phyloP scores from a whole-genome alignment of 92 coral and sea anemone genomes.

The Siderastrea radians region DNA sequence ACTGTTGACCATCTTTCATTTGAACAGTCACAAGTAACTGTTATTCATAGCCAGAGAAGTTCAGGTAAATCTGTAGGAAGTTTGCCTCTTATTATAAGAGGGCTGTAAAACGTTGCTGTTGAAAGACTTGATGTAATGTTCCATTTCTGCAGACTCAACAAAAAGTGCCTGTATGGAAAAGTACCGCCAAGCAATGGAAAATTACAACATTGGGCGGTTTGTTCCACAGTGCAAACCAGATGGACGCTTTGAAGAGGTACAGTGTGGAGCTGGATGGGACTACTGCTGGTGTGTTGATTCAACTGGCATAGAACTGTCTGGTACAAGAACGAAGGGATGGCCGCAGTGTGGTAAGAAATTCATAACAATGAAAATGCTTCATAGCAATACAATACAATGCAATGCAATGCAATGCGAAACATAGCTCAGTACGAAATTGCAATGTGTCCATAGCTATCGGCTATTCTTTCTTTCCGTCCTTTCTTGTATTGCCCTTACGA shows the following conservation, averaged over 20 bases:
- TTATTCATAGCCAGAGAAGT: too few relatives aligned
- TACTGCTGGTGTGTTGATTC: constrained; percentile 96
- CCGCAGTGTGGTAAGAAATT: constrained; percentile 86
- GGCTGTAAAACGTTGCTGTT: neutral
- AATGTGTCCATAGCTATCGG: too few relatives aligned
- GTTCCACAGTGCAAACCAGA: constrained; percentile 89
- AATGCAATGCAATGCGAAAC: too few relatives aligned
- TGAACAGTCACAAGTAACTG: too few relatives aligned
- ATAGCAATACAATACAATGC: neutral
- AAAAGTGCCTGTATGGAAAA: constrained; percentile 75
- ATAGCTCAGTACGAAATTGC: too few relatives aligned
- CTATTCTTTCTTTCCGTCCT: too few relatives aligned
- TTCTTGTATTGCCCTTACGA: too few relatives aligned
- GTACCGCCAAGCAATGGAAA: constrained; percentile 78
- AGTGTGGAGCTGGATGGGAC: constrained; percentile 87
- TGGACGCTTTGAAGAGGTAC: constrained; percentile 91
- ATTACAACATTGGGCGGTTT: constrained; percentile 76
- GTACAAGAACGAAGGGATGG: constrained; percentile 86
- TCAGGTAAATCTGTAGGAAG: too few relatives aligned
- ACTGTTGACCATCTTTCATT: too few relatives aligned
- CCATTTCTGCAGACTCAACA: constrained; percentile 33
- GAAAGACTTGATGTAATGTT: neutral
- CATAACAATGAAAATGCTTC: neutral
- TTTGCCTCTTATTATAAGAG: too few relatives aligned
- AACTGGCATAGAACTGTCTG: constrained; percentile 81